Evolutionary conservation across 2,888 invertebrate species (phyloP).

Genomic region (Acrobasis consociella): DNA sequence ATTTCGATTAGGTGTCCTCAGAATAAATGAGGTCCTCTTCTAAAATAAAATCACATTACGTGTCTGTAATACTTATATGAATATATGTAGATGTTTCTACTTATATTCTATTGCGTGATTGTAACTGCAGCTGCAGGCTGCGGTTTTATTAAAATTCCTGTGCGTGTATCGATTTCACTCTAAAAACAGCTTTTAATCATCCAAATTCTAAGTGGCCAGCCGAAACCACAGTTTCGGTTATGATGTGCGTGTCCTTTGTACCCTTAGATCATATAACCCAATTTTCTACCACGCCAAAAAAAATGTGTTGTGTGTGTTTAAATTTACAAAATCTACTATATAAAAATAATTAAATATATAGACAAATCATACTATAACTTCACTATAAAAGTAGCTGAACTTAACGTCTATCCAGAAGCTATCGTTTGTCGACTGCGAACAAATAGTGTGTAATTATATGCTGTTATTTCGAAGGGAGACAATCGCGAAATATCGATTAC

Average conservation of each 20-base stretch:
- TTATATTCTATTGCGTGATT: neutral
- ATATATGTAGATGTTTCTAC: too few relatives aligned
- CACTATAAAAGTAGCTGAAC: neutral
- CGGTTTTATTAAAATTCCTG: neutral
- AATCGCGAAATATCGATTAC: conserved; percentile 70
- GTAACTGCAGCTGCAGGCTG: neutral
- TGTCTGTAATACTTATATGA: too few relatives aligned
- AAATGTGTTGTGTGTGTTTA: too few relatives aligned
- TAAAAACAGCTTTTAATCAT: neutral
- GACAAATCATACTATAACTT: too few relatives aligned
- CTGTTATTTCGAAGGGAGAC: conserved; percentile 44
- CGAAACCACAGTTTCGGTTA: neutral
- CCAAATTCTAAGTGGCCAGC: neutral
- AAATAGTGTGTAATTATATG: conserved; percentile 29
- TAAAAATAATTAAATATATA: too few relatives aligned
- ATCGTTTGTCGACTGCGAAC: conserved; percentile 27
- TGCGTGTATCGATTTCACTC: conserved; percentile 2
- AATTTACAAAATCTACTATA: too few relatives aligned
- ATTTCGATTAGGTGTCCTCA: too few relatives aligned
- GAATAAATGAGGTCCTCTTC: too few relatives aligned
- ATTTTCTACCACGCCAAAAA: too few relatives aligned
- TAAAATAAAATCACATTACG: too few relatives aligned
- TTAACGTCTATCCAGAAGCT: conserved; percentile 1
- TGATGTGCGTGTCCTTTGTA: neutral
- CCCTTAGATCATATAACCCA: too few relatives aligned